phyloP scores from a whole-genome alignment of 2,888 invertebrate species.

The Cheilosia soror region DNA sequence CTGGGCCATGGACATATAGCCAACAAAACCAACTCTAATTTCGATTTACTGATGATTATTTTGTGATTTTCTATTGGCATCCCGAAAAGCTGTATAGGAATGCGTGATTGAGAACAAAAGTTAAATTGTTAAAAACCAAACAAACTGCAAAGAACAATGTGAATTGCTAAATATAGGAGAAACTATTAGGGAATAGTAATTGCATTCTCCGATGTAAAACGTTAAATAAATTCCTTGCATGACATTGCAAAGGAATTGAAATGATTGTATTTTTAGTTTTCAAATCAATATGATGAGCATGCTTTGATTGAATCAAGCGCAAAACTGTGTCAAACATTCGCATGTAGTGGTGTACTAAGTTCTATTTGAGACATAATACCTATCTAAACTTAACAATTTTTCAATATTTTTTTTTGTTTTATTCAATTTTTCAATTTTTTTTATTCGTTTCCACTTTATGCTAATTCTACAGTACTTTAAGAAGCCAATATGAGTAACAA shows the following conservation, averaged over 20 bases:
- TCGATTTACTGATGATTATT: constrained; percentile 32
- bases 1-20: background rate
- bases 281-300: no score
- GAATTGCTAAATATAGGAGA: background rate
- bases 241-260: background rate
- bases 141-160: constrained; percentile 15
- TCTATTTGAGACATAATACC: no score
- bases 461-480: no score
- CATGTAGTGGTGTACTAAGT: no score
- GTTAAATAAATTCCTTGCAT: constrained; percentile 8
- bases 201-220: constrained; percentile 37
- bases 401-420: no score
- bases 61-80: constrained; percentile 2
- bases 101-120: constrained; percentile 42
- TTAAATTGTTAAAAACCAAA: constrained; percentile 30
- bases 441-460: no score
- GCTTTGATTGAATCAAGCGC: constrained; percentile 3
- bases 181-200: constrained; percentile 25
- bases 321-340: no score
- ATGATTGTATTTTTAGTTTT: background rate
- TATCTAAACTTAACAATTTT: no score
- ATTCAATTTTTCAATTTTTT: no score
- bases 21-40: constrained; percentile 25
- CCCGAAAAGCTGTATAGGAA: constrained; percentile 2
- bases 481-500: no score